Evolutionary conservation across 64 coral and sea anemone species (phyloP).

Genomic region (Acropora yongei): DNA sequence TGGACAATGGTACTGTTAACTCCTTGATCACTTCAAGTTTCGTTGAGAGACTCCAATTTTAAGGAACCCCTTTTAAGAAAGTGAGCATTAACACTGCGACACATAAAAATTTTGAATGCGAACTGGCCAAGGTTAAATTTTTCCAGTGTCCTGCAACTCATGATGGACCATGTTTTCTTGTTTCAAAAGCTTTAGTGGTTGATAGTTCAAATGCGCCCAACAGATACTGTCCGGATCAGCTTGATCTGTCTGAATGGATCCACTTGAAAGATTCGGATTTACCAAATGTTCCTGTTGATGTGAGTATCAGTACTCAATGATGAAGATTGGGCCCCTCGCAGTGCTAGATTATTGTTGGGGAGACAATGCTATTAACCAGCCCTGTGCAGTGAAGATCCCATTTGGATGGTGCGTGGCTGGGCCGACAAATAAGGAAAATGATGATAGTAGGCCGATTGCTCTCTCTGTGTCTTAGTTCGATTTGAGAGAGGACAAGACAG

Average conservation of each 20-base stretch:
- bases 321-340: constrained; percentile 62
- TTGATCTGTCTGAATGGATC: too few species aligned
- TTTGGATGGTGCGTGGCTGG: constrained; percentile 72
- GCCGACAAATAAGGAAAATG: constrained; percentile 31
- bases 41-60: constrained; percentile 77
- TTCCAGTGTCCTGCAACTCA: constrained; percentile 19
- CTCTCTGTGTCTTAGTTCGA: constrained; percentile 63
- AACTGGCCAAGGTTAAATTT: constrained; percentile 60
- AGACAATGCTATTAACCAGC: constrained; percentile 49
- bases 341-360: constrained; percentile 62
- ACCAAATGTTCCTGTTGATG: neutral
- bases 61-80: constrained; percentile 39
- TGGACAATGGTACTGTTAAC: constrained; percentile 37
- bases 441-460: constrained; percentile 13
- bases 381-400: constrained; percentile 58
- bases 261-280: constrained; percentile 59
- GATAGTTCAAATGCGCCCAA: too few species aligned
- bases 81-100: constrained; percentile 71
- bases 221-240: too few species aligned
- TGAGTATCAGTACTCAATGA: too few species aligned
- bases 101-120: constrained; percentile 32
- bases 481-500: neutral
- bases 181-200: too few species aligned
- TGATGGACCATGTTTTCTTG: too few species aligned
- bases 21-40: constrained; percentile 58